phyloP scores from a whole-genome alignment of 2,797 vertebrate genomes.

The Platalea minor region DNA sequence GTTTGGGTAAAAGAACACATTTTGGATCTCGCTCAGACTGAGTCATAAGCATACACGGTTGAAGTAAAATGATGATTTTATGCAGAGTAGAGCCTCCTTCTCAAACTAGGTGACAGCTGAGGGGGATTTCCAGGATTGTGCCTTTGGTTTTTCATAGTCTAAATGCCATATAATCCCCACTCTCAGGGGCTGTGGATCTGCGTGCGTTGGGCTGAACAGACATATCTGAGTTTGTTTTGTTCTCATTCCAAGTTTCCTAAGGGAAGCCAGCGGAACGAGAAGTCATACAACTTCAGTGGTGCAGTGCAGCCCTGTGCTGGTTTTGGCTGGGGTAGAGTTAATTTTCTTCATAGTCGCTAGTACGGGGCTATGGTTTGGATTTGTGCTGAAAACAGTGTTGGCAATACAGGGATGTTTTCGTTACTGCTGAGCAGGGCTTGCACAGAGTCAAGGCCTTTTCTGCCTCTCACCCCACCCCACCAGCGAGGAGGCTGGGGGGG shows the following conservation, averaged over 20 bases:
- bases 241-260: neutral
- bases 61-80: neutral
- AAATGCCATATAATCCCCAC: neutral
- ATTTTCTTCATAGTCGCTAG: no score
- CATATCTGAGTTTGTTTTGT: slow-evolving; percentile 7
- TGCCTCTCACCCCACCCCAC: no score
- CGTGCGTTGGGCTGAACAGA: neutral
- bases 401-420: no score
- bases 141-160: neutral
- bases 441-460: no score
- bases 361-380: no score
- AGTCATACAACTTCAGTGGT: neutral
- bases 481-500: no score
- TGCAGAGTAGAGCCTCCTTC: neutral
- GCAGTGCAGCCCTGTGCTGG: neutral
- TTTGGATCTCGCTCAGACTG: neutral
- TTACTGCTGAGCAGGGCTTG: no score
- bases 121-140: neutral
- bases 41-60: accelerated
- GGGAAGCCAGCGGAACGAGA: neutral
- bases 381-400: no score
- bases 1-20: neutral
- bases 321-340: no score
- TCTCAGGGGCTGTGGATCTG: neutral
- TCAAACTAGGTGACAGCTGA: neutral